These are phyloP conservation scores for Clanis bilineata DNA, from an alignment of 2,888 invertebrate species.

Conservation along the genomic window DNA sequence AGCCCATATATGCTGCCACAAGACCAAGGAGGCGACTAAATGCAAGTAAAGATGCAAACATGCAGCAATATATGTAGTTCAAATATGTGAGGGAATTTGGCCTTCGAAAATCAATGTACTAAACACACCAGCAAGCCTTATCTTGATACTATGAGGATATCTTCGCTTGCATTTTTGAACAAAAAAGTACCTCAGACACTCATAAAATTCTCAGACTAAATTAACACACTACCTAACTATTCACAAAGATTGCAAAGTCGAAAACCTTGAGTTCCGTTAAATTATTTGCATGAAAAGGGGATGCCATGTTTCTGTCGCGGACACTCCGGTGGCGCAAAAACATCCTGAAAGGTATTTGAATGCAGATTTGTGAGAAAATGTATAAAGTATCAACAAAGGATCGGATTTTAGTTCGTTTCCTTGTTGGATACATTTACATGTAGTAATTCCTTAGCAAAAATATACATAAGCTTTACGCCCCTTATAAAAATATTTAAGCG, in stretches of 20 bases:
- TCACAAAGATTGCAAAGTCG: slow-evolving; percentile 56
- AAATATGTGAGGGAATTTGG: too few species aligned
- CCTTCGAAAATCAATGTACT: not conserved
- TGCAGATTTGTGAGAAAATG: slow-evolving; percentile 46
- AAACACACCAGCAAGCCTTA: too few species aligned
- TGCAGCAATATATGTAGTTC: too few species aligned
- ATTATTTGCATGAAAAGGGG: slow-evolving; percentile 69
- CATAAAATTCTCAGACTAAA: not conserved
- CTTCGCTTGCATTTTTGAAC: not conserved
- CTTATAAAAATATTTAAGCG: too few species aligned
- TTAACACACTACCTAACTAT: slow-evolving; percentile 29
- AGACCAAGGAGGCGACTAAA: too few species aligned
- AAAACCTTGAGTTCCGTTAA: slow-evolving; percentile 50
- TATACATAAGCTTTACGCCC: too few species aligned
- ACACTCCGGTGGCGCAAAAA: slow-evolving; percentile 40
- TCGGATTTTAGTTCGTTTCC: not conserved
- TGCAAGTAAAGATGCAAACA: too few species aligned
- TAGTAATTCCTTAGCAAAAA: too few species aligned
- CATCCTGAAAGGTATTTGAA: slow-evolving; percentile 53
- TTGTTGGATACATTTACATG: too few species aligned
- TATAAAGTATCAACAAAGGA: slow-evolving; percentile 7
- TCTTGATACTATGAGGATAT: too few species aligned
- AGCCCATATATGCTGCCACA: too few species aligned
- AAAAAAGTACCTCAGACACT: not conserved
- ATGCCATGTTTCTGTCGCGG: slow-evolving; percentile 43